Evolutionary conservation across 2,888 invertebrate species (phyloP).

Genomic region (Bhutanitis thaidina): DNA sequence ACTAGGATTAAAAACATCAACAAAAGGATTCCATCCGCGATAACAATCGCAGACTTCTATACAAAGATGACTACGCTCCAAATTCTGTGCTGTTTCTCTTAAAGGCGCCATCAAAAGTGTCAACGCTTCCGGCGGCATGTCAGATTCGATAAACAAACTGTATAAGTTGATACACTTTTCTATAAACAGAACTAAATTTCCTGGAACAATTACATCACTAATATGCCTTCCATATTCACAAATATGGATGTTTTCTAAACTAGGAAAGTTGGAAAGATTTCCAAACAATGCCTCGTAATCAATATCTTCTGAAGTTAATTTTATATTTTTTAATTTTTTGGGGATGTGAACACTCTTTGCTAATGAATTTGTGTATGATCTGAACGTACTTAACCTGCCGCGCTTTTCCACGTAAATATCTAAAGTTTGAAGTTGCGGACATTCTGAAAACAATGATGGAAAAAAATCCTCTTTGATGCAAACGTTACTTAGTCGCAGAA

Average conservation of each 20-base stretch:
- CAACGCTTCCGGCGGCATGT: conserved; percentile 34
- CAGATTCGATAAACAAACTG: conserved; percentile 43
- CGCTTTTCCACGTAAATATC: conserved; percentile 37
- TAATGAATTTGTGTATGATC: conserved; percentile 29
- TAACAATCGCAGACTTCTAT: conserved; percentile 40
- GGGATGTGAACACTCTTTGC: conserved; percentile 32
- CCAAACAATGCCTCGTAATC: conserved; percentile 37
- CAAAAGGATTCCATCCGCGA: conserved; percentile 44
- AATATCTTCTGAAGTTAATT: conserved; percentile 38
- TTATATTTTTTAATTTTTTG: conserved; percentile 36
- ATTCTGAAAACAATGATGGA: conserved; percentile 32
- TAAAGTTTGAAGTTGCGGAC: conserved; percentile 34
- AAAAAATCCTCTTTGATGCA: conserved; percentile 36
- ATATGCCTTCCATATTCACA: conserved; percentile 37
- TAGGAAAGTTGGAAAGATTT: conserved; percentile 32
- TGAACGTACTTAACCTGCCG: conserved; percentile 24
- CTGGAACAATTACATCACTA: conserved; percentile 20
- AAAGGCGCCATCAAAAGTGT: conserved; percentile 35
- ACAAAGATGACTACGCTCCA: conserved; percentile 31
- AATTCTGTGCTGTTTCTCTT: conserved; percentile 30
- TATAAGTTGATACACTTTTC: conserved; percentile 35
- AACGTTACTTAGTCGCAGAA: conserved; percentile 38
- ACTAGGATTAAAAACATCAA: conserved; percentile 45
- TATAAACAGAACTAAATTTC: conserved; percentile 29
- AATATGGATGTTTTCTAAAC: conserved; percentile 42